Evolutionary conservation across 2,113 vertebrate genomes (phyloP).

Genomic region (Calonectris borealis): DNA sequence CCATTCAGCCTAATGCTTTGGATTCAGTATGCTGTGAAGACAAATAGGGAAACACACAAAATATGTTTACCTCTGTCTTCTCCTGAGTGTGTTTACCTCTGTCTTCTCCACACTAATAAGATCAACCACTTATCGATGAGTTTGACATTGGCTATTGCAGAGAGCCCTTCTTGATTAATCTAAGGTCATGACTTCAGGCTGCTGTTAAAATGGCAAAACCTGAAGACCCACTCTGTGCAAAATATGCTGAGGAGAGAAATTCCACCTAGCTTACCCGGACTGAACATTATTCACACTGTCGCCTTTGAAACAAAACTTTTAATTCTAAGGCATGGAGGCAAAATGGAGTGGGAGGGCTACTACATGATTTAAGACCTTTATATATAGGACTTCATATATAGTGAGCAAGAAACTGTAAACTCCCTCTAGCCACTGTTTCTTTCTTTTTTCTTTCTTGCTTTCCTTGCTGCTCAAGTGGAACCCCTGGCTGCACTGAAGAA

Average conservation of each 20-base stretch:
- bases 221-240: neutral
- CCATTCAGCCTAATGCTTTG: neutral
- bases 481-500: neutral
- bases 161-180: neutral
- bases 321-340: neutral
- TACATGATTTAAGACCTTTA: neutral
- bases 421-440: neutral
- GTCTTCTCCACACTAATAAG: neutral
- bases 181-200: neutral
- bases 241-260: neutral
- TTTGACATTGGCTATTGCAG: neutral
- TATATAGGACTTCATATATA: neutral
- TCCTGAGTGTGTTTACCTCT: neutral
- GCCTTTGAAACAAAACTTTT: neutral
- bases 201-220: neutral
- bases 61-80: neutral
- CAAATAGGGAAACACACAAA: neutral
- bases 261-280: neutral
- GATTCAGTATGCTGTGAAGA: neutral
- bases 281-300: neutral
- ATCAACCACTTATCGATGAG: neutral
- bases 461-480: neutral
- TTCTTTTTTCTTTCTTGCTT: neutral
- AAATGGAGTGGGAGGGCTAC: neutral
- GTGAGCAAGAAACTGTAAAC: neutral